Evolutionary conservation across 2,797 vertebrate species (phyloP), one percentile per base, ranked within the genome.

Genomic region (Tarsius wallacei): DNA sequence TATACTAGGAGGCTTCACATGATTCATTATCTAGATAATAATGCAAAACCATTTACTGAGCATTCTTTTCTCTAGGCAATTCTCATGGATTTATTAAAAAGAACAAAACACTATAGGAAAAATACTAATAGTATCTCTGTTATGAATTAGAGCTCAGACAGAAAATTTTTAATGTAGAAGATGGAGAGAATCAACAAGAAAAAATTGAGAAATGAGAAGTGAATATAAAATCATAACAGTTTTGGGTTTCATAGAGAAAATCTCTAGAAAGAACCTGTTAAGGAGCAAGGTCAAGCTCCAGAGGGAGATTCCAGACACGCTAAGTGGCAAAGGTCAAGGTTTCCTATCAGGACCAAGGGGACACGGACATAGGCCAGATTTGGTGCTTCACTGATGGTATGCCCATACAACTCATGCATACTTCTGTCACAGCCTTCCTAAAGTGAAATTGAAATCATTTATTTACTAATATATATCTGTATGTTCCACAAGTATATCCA

Each of bases 311-410:
- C 66, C 36, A 21, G 59, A 89, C 53, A 49, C 70, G 15, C 28
- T 68, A 73, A 49, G 57, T 68, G 61, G 42, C 28, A 85, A 78
- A 83, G 19, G 13, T 42, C 49, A 53, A 13, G 0, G 15, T 33
- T 53, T 6, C 21, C 26, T 28, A 64, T 64, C 42, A 70, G 13
- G 51, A 31, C 1, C 31, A 24, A 83, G 42, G 13, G 33, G 53
- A 85, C 24, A 16, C 3, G 15, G n/a, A 55, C 28, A n/a, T 2
- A 59, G 36, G 24, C 28, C 28, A 13, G 21, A 36, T 49, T 16
- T n/a, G 5, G 5, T 64, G 9, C 4, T 36, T 16, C 49, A 42
- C 16, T 6, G 4, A 64, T 0, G 1, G 9, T 8, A n/a, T 9
- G 28, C 5, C 22, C 13, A 73, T 13, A 36, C 11, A 26, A 8